Base-by-base conservation (phyloP, 2,888 invertebrate species). In the Perizoma affinitatum region DNA sequence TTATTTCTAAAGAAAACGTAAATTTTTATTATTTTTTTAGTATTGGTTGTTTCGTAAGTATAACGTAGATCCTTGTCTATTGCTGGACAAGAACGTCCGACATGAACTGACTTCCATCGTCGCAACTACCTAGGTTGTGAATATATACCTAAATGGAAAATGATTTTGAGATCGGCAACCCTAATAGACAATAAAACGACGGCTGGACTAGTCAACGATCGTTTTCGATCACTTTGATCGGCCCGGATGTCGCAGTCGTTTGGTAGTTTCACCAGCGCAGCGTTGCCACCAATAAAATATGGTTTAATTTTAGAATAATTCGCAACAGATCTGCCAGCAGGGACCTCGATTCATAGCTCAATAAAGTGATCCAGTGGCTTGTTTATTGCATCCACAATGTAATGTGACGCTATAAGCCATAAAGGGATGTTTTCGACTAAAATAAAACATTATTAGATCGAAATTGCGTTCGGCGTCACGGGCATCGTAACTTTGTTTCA, bases 181-280 rank as follows among this genome's bases (percentile, higher is more conserved):
- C 69, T 62, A 53, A 55, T 55, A 66, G 45, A 46, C 50, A 79
- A 84, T 86, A 86, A 87, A 86, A 76, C 78, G 76, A 65, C 60
- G 70, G 68, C 61, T 66, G 60, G 70, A 67, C 68, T 73, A 73
- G 79, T 76, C 79, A 74, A 68, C 80, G 78, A 75, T 72, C 77
- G 76, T 80, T 82, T 78, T 76, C 84, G 78, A 87, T 89, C 84
- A 84, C 88, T 90, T 89, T 90, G 88, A 90, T 89, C 88, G 83
- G 76, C 61, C 83, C 86, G 87, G 86, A 85, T 87, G 89, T 88
- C 89, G 79, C 83, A 82, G 80, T 79, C 82, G 81, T 84, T 83
- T 73, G 74, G 72, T 74, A 77, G 77, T 78, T 80, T 79, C 78
- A 78, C 79, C 76, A 80, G 75, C 78, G 72, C 76, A 80, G 75